Evolutionary conservation across 1,140 invertebrate genomes (phyloP).

Genomic region (Coptotermes formosanus): DNA sequence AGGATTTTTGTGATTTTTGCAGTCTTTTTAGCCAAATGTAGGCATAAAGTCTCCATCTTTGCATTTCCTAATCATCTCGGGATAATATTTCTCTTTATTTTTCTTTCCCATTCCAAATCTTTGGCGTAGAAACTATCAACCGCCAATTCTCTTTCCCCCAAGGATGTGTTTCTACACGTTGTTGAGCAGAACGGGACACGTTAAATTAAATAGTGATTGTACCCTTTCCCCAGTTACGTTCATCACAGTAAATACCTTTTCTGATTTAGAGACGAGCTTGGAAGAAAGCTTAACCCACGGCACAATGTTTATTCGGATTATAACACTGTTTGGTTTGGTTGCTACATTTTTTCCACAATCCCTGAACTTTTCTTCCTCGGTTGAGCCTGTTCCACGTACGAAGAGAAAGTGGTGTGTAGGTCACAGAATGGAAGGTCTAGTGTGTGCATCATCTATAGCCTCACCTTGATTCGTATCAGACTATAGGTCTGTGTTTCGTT

Average conservation of each 20-base stretch:
- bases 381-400: background rate
- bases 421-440: background rate
- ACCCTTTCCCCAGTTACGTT: background rate
- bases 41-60: too few species aligned
- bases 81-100: too few species aligned
- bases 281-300: background rate
- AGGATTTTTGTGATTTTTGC: too few species aligned
- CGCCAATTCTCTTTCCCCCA: too few species aligned
- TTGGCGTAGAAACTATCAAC: too few species aligned
- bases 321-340: background rate
- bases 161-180: too few species aligned
- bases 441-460: background rate
- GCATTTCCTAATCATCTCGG: too few species aligned
- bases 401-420: background rate
- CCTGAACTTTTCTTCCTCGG: background rate
- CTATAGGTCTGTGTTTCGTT: background rate
- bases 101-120: too few species aligned
- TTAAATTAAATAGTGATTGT: too few species aligned
- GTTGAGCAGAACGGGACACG: too few species aligned
- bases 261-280: background rate
- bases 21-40: too few species aligned
- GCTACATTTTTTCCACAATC: background rate
- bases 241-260: background rate
- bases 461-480: background rate
- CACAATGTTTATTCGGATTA: background rate